Evolutionary conservation across 2,113 vertebrate genomes (phyloP).

Genomic region (Pseudonaja textilis): DNA sequence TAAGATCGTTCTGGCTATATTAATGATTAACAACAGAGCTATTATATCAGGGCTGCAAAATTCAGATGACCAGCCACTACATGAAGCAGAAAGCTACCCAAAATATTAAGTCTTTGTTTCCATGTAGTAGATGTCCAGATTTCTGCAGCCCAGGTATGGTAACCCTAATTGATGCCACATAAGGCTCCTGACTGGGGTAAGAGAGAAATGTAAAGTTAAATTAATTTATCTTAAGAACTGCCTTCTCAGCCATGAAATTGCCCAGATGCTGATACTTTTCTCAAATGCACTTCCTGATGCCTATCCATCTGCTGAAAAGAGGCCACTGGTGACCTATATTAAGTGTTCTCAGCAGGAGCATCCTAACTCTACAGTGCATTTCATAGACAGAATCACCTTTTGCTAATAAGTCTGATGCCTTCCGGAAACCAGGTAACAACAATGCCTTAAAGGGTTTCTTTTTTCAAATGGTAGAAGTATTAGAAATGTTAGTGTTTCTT

Average conservation of each 20-base stretch:
- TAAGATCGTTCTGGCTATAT: background rate
- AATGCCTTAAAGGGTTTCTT: background rate
- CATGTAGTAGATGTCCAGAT: background rate
- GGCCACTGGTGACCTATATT: background rate
- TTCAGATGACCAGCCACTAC: background rate
- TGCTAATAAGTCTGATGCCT: background rate
- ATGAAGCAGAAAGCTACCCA: background rate
- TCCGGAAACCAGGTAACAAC: background rate
- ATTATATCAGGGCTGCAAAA: background rate
- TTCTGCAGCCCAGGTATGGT: background rate
- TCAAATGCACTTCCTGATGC: background rate
- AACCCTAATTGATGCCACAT: background rate
- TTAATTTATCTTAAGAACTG: background rate
- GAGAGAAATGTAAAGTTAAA: background rate
- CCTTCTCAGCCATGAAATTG: background rate
- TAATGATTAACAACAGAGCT: background rate
- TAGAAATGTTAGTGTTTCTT: background rate
- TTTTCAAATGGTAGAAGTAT: background rate
- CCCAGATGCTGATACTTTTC: background rate
- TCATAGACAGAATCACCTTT: background rate
- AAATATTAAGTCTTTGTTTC: background rate
- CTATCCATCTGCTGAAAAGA: background rate
- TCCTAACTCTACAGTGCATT: background rate
- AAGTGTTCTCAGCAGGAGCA: background rate
- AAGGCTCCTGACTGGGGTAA: background rate